Base-by-base conservation (phyloP, 2,888 invertebrate genomes). In the Acleris sparsana region DNA sequence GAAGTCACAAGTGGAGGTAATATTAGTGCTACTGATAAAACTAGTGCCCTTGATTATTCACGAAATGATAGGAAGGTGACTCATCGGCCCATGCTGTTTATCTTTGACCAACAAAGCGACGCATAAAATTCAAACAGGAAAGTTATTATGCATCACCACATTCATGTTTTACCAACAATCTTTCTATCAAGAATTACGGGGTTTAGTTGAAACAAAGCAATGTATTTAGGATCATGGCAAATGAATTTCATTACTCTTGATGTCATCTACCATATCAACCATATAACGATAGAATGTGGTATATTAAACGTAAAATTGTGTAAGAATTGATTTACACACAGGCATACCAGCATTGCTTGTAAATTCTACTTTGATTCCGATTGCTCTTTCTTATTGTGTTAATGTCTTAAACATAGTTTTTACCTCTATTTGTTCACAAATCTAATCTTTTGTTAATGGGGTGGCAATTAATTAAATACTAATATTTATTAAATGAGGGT, bases 1-100 rank as follows among this genome's bases (percentile, higher is more conserved):
- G 55, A 61, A 61, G 61, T 43, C 52, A 62, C 51, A 48, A 52
- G 18, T 66, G 60, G 65, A 65, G 55, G 62, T n/a, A 55, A 61
- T 48, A 60, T 61, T 55, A 46, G 33, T 29, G 25, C 48, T 49
- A 66, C 51, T 52, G 61, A 66, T 66, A 62, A 56, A 55, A 51
- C 55, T 63, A 53, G 46, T 55, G 33, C 55, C 17, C 55, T 60
- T 61, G 44, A 25, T 56, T 61, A 51, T 51, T 65, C 55, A 51
- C 20, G 51, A 56, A 65, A 44, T 29, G 57, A 46, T 57, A 65
- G 51, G 48, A 25, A 49, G n/a, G 60, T 65, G 65, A 65, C 56
- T 44, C 65, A 65, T 60, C 49, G 18, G n/a, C 33, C 53, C 16
- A 46, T n/a, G 29, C 46, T 53, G 1, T 43, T 53, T 49, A 64